Conservation (phyloP, 2,888 invertebrate species). For the Catocala sponsa region DNA sequence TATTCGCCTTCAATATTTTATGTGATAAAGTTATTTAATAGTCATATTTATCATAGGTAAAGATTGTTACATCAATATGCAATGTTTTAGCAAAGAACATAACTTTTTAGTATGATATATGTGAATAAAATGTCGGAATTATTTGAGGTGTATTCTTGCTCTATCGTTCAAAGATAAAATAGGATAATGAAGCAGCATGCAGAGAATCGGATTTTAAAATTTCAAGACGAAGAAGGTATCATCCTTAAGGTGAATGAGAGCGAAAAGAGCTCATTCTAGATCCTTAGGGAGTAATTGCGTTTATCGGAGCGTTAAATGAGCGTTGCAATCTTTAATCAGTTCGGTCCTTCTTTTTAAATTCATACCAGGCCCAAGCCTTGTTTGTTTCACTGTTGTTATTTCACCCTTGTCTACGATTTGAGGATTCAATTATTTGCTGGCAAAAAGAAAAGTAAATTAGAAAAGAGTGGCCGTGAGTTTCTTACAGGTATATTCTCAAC, state of each 20-base stretch:
- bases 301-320: conserved; percentile 85
- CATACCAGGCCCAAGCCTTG: conserved; percentile 51
- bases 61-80: conserved; percentile 20
- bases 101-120: not conserved
- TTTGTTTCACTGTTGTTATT: conserved; percentile 55
- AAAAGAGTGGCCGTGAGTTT: too few relatives aligned
- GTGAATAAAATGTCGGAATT: not conserved
- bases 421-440: not conserved
- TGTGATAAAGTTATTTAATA: conserved; percentile 36
- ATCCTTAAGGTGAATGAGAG: conserved; percentile 64
- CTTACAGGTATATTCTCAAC: too few relatives aligned
- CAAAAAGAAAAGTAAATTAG: too few relatives aligned
- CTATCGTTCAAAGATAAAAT: conserved; percentile 24
- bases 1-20: conserved; percentile 32
- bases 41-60: conserved; percentile 22
- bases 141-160: not conserved
- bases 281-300: conserved; percentile 76
- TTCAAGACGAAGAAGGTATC: conserved; percentile 49
- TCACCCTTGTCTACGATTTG: conserved; percentile 34
- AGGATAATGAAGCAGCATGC: conserved; percentile 31
- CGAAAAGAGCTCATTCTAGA: conserved; percentile 66
- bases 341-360: conserved; percentile 60
- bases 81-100: conserved; percentile 1
- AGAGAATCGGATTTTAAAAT: conserved; percentile 37
- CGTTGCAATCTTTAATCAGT: conserved; percentile 82